These are phyloP conservation scores for Synaphobranchus kaupii DNA, from an alignment of 2,797 vertebrate species.

Conservation along the genomic window DNA sequence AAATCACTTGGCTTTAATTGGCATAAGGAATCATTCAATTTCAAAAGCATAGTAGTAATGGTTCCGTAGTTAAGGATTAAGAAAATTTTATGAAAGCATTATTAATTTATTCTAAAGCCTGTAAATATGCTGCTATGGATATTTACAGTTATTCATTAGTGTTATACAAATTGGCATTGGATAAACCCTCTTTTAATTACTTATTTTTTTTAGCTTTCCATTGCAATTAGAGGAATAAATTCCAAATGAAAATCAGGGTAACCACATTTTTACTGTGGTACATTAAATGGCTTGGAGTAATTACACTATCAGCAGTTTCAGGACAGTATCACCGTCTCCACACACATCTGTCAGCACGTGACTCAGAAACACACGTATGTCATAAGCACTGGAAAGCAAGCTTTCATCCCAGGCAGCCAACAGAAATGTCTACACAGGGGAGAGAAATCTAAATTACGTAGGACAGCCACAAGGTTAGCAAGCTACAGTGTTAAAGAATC, in stretches of 20 bases:
- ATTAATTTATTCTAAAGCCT: background rate
- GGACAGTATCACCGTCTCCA: constrained; percentile 28
- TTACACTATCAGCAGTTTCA: background rate
- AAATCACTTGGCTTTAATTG: background rate
- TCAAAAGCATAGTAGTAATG: background rate
- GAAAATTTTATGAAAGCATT: background rate
- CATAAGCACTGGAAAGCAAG: constrained; percentile 41
- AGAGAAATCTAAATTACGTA: constrained; percentile 48
- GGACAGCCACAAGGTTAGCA: constrained; percentile 57
- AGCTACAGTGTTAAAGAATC: constrained; percentile 36
- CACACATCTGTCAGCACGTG: constrained; percentile 29
- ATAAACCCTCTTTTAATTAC: background rate
- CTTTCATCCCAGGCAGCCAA: constrained; percentile 34
- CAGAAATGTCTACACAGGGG: constrained; percentile 32
- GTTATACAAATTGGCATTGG: background rate
- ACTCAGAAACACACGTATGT: constrained; percentile 43
- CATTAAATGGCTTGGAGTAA: background rate
- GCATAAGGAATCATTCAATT: background rate
- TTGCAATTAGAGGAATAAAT: background rate
- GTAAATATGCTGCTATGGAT: background rate
- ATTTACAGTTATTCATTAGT: background rate
- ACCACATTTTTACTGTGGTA: background rate
- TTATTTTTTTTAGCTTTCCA: background rate
- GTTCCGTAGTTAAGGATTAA: background rate
- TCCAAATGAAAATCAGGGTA: background rate